A percentile compares a stretch with the other conserved stretches of the same genome.
Conservation (phyloP, 2,888 invertebrate species). For the Aelia acuminata region DNA sequence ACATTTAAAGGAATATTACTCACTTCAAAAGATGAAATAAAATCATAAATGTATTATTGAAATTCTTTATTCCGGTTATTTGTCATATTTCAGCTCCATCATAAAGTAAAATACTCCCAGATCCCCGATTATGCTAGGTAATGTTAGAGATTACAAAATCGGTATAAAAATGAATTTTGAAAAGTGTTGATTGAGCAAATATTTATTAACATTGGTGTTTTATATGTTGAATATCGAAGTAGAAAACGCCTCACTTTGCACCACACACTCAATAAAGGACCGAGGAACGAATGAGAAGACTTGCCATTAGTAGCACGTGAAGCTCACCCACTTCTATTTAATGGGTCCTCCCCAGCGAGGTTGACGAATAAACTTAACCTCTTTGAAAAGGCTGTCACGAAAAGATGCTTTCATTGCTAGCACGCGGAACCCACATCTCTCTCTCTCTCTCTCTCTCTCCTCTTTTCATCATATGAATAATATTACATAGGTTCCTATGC, state of each 20-base stretch:
- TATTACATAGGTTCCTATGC: background rate
- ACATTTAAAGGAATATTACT: too few species aligned
- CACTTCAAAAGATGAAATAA: too few species aligned
- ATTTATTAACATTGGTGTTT: too few species aligned
- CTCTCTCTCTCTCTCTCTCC: background rate
- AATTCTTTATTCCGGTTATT: too few species aligned
- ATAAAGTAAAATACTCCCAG: too few species aligned
- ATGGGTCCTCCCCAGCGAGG: background rate
- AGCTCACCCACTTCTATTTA: background rate
- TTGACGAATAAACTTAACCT: background rate
- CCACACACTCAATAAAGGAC: background rate
- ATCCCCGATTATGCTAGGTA: too few species aligned
- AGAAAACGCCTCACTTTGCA: background rate
- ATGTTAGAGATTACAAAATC: too few species aligned
- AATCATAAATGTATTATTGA: too few species aligned
- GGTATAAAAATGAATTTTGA: too few species aligned
- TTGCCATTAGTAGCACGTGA: background rate
- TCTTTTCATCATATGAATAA: background rate
- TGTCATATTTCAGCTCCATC: too few species aligned
- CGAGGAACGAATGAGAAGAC: background rate
- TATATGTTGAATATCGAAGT: background rate
- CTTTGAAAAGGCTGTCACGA: background rate
- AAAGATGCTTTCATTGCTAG: background rate
- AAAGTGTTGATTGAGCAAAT: too few species aligned
- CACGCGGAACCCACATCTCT: background rate